phyloP scores from a whole-genome alignment of 2,113 vertebrate species.

The Kobus ellipsiprymnus region DNA sequence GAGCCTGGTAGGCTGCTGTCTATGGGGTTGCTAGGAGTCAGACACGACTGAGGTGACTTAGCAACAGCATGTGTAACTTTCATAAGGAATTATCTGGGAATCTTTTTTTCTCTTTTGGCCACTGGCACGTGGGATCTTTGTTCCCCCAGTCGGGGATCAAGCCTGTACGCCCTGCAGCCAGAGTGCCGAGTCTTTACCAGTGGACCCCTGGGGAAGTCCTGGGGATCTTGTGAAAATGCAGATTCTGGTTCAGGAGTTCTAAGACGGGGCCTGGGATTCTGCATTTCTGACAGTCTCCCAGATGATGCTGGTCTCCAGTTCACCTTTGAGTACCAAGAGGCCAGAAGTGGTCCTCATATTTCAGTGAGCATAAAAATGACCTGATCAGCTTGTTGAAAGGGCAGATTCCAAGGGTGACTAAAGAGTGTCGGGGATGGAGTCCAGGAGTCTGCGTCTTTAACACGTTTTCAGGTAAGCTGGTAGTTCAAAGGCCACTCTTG shows the following conservation, averaged over 20 bases:
- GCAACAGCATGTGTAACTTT: neutral
- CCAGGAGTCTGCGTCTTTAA: neutral
- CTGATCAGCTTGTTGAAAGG: neutral
- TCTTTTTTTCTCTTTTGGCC: neutral
- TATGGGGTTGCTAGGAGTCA: too few species aligned
- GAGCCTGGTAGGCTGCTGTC: too few species aligned
- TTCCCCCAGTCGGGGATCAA: neutral
- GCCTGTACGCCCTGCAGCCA: neutral
- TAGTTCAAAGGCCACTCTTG: neutral
- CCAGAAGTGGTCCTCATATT: neutral
- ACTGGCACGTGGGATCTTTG: neutral
- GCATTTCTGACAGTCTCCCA: neutral
- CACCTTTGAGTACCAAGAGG: neutral
- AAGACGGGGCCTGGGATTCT: neutral
- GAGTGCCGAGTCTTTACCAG: neutral
- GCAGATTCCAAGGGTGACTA: neutral
- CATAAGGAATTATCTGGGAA: neutral
- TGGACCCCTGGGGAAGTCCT: neutral
- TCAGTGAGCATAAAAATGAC: neutral
- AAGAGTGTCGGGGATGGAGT: neutral
- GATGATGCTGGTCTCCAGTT: neutral
- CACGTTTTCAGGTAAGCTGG: neutral
- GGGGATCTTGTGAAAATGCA: conserved; percentile 1
- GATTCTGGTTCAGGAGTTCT: neutral
- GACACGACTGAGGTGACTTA: too few species aligned